phyloP scores from a whole-genome alignment of 2,797 vertebrate species.

The Gila robusta region DNA sequence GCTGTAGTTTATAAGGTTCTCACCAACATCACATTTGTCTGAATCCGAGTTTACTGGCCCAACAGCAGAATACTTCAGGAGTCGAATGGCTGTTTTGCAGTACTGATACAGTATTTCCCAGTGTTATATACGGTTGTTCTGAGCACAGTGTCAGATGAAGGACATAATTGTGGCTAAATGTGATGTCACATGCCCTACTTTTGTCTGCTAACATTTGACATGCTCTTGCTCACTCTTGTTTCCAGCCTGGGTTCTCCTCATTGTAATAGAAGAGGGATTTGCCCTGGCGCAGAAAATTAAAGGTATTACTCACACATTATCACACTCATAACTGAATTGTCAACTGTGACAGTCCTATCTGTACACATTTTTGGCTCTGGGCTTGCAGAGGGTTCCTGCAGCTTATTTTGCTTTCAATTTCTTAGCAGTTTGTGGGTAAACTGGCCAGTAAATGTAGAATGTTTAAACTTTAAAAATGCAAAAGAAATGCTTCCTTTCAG shows the following conservation, averaged over 20 bases:
- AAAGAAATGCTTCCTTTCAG: neutral
- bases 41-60: neutral
- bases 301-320: slow-evolving; percentile 79
- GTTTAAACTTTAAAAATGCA: slow-evolving; percentile 4
- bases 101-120: neutral
- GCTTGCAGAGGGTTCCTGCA: neutral
- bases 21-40: neutral
- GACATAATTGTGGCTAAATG: slow-evolving; percentile 38
- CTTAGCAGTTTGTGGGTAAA: neutral
- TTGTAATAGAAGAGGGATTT: slow-evolving; percentile 93
- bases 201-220: slow-evolving; percentile 48
- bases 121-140: neutral
- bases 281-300: slow-evolving; percentile 94
- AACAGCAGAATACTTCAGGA: neutral
- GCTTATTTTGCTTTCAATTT: neutral
- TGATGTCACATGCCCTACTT: slow-evolving; percentile 20
- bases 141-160: slow-evolving; percentile 27
- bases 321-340: neutral
- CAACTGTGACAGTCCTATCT: neutral
- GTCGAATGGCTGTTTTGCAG: neutral
- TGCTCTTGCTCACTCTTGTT: slow-evolving; percentile 62
- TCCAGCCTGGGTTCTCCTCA: slow-evolving; percentile 83
- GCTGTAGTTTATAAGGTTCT: neutral
- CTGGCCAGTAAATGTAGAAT: neutral
- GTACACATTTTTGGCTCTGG: neutral